Percentiles rank a stretch among this genome's conserved stretches.
Evolutionary conservation across 2,113 vertebrate genomes (phyloP).

Genomic region (Budorcas taxicolor): DNA sequence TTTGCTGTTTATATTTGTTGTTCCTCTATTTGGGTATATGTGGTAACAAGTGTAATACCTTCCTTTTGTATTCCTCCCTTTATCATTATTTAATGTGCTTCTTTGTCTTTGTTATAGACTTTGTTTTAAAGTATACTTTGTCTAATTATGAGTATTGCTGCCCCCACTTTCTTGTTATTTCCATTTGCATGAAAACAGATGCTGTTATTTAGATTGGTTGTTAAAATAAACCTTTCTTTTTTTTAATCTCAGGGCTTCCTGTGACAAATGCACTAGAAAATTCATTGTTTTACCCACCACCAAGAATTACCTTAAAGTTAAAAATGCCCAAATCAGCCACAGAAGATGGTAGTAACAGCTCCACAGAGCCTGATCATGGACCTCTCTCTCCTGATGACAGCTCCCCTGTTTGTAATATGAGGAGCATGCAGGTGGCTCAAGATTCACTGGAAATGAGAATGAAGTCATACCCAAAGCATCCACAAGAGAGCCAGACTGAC

Average conservation of each 20-base stretch:
- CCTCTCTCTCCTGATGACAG: constrained; percentile 86
- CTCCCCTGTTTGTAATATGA: constrained; percentile 70
- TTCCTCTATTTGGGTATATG: background rate
- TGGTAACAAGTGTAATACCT: background rate
- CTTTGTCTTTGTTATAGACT: background rate
- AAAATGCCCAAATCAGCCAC: constrained; percentile 91
- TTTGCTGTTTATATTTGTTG: background rate
- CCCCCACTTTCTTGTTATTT: background rate
- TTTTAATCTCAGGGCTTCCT: constrained; percentile 82
- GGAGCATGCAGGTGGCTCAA: constrained; percentile 72
- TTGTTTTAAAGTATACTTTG: background rate
- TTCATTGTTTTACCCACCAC: constrained; percentile 88
- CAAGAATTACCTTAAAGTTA: constrained; percentile 95
- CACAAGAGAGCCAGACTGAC: constrained; percentile 85
- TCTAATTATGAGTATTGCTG: background rate
- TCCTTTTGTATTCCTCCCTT: background rate
- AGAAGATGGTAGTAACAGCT: constrained; percentile 84
- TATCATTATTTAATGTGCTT: background rate
- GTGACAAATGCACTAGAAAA: constrained; percentile 88
- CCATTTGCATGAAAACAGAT: background rate
- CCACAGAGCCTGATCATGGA: constrained; percentile 84
- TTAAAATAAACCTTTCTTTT: constrained; percentile 61
- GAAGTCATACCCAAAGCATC: constrained; percentile 82
- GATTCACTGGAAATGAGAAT: constrained; percentile 75
- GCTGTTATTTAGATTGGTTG: constrained; percentile 15